These are phyloP conservation scores for Myripristis jacobus DNA, from an alignment of 2,797 vertebrate species.

Conservation along the genomic window DNA sequence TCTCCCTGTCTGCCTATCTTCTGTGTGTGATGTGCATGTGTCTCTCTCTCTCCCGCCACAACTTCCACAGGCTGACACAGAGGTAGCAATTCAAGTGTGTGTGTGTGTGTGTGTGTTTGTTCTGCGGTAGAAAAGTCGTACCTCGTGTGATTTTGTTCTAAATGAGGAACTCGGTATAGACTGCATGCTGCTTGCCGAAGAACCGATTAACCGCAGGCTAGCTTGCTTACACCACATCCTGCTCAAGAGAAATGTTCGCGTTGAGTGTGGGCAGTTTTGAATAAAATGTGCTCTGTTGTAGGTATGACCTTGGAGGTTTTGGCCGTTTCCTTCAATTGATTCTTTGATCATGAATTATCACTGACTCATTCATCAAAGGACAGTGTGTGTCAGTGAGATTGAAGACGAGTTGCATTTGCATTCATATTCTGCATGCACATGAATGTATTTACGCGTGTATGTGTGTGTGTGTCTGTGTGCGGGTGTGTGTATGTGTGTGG, in stretches of 20 bases:
- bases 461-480: background rate
- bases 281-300: background rate
- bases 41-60: slow-evolving; percentile 28
- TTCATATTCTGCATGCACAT: background rate
- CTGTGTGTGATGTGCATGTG: slow-evolving; percentile 7
- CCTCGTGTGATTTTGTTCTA: slow-evolving; percentile 30
- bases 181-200: slow-evolving; percentile 14
- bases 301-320: background rate
- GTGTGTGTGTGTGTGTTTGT: slow-evolving; percentile 25
- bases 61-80: slow-evolving; percentile 35
- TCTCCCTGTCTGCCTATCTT: slow-evolving; percentile 40
- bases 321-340: background rate
- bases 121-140: slow-evolving; percentile 30
- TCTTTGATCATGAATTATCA: background rate
- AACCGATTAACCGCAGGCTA: background rate
- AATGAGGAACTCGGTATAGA: slow-evolving; percentile 32
- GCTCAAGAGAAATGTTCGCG: background rate
- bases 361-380: background rate
- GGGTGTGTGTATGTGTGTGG: slow-evolving; percentile 11
- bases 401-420: slow-evolving; percentile 10
- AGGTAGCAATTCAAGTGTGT: slow-evolving; percentile 19
- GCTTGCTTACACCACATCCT: background rate
- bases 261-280: background rate
- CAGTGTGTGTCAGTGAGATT: background rate
- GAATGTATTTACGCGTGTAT: background rate